Evolutionary conservation across 2,797 vertebrate genomes (phyloP), one percentile per base, ranked within the genome.

Genomic region (Falco biarmicus): DNA sequence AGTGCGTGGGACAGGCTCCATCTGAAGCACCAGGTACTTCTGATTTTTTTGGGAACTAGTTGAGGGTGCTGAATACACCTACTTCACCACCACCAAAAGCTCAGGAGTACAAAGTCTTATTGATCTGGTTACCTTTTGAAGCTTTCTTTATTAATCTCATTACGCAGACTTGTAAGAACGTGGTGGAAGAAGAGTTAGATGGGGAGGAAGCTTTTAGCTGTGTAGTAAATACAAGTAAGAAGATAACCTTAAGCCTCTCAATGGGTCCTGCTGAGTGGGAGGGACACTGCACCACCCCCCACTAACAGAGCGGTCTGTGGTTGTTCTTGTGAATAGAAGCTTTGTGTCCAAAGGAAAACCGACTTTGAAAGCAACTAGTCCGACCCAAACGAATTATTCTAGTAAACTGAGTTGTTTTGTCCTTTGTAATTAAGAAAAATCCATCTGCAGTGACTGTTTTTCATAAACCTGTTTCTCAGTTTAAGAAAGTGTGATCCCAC

Each of bases 161-260:
- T 89, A 92, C 65, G 93, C 69, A 94, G 84, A 90, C 91, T 95
- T 61, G 81, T 94, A 34, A 96, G 70, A 94, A 90, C 70, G 7
- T 34, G 64, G 69, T 64, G 82, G 75, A 51, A 96, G 90, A 94
- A 92, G 51, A 94, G 70, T 69, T 95, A 74, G 90, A 57, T 71
- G 75, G 73, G 57, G 41, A 92, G 51, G 75, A 73, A 90, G 82
- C 48, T n/a, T 90, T 89, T 86, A 89, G 92, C 87, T 79, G 25
- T 71, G 60, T 75, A 78, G 57, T 68, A 87, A 95, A 95, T 89
- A 95, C 71, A 85, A 93, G 80, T 75, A 87, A 87, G 88, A 79
- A 93, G 80, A 95, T 88, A 95, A 94, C 43, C 32, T 32, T 94
- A 94, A 95, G 69, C 45, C 24, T 94, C 69, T 97, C 81, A 76